Percentiles rank a stretch among this genome's conserved stretches.
phyloP scores from a whole-genome alignment of 2,888 invertebrate genomes.

The Ectobius pallidus region DNA sequence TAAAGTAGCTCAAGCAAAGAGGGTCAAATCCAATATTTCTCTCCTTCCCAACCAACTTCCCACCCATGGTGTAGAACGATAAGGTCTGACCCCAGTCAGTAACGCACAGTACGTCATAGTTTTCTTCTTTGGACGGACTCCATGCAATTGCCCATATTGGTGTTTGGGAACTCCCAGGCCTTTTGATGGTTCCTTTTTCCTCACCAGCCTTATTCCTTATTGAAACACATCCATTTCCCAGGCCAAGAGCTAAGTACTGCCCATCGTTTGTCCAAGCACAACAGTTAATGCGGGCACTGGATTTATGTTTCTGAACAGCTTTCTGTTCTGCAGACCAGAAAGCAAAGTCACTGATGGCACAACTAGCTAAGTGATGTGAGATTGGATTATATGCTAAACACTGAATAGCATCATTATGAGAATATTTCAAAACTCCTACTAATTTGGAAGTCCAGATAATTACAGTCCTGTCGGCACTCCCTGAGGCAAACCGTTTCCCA shows the following conservation, averaged over 20 bases:
- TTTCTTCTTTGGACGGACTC: slow-evolving; percentile 66
- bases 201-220: slow-evolving; percentile 85
- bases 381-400: slow-evolving; percentile 94
- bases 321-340: slow-evolving; percentile 97
- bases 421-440: slow-evolving; percentile 94
- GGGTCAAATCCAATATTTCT: slow-evolving; percentile 72
- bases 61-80: slow-evolving; percentile 87
- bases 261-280: slow-evolving; percentile 98
- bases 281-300: slow-evolving; percentile 78
- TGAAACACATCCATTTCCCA: slow-evolving; percentile 86
- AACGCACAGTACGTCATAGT: slow-evolving; percentile 76
- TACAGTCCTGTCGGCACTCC: slow-evolving; percentile 95
- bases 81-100: slow-evolving; percentile 93
- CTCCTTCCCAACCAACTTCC: slow-evolving; percentile 73
- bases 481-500: slow-evolving; percentile 96
- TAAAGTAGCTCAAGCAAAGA: slow-evolving; percentile 74
- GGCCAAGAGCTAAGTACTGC: slow-evolving; percentile 87
- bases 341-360: slow-evolving; percentile 92
- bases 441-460: slow-evolving; percentile 97
- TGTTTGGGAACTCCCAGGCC: slow-evolving; percentile 70
- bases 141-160: slow-evolving; percentile 82
- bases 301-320: slow-evolving; percentile 91
- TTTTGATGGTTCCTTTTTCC: slow-evolving; percentile 84
- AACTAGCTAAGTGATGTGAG: slow-evolving; percentile 89
- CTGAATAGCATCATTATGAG: slow-evolving; percentile 94